These are phyloP conservation scores for Ceyx erithaca DNA, from an alignment of 2,797 vertebrate species.

Conservation along the genomic window DNA sequence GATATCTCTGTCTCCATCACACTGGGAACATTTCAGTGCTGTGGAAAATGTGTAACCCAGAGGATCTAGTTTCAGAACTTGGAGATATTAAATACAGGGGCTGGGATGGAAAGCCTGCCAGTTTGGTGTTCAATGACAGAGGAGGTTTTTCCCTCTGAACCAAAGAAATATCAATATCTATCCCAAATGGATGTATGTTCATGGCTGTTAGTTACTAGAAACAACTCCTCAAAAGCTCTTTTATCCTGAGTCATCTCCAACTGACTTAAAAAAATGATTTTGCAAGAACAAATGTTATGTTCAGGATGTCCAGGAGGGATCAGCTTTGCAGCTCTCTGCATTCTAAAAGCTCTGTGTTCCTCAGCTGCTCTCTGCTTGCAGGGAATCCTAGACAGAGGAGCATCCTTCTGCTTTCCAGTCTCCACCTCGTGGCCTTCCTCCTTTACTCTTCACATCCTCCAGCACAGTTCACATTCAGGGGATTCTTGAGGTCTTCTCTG, in stretches of 20 bases:
- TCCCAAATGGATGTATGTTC: neutral
- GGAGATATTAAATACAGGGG: neutral
- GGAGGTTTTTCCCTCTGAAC: neutral
- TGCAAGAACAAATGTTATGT: neutral
- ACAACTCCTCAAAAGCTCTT: neutral
- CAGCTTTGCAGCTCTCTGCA: neutral
- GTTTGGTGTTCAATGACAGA: neutral
- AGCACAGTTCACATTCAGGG: neutral
- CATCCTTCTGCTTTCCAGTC: neutral
- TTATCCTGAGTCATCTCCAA: neutral
- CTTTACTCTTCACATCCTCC: neutral
- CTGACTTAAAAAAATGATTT: constrained; percentile 4
- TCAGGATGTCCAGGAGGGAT: neutral
- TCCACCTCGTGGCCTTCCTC: neutral
- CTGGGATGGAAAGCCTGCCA: neutral
- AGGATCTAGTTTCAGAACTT: neutral
- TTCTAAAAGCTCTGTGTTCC: constrained; percentile 21
- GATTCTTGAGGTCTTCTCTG: neutral
- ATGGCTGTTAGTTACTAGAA: neutral
- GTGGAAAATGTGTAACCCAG: neutral
- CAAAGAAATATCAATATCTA: neutral
- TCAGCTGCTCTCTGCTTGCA: constrained; percentile 4
- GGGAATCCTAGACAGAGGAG: neutral
- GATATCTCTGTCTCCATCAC: neutral
- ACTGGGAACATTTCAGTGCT: neutral